A percentile compares a stretch with the other conserved stretches of the same genome.
These are phyloP conservation scores for Neocloeon triangulifer DNA, from an alignment of 1,140 invertebrate genomes.

Conservation along the genomic window DNA sequence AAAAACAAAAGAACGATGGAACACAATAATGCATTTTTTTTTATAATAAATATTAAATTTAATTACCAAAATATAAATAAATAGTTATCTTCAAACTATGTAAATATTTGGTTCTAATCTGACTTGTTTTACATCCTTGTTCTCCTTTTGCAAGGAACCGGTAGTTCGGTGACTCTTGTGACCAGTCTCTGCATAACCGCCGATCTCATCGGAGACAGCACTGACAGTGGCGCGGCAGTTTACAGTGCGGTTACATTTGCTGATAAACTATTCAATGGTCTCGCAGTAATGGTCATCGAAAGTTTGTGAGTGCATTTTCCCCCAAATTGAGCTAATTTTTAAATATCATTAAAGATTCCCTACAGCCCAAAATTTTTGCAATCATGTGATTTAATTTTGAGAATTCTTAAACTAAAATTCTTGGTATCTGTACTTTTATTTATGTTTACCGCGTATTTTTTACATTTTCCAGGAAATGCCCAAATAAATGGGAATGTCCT, in stretches of 20 bases:
- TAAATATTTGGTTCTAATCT: constrained; percentile 3
- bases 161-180: constrained; percentile 70
- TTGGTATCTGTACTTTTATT: no score
- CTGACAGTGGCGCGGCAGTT: constrained; percentile 70
- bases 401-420: no score
- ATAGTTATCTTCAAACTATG: background rate
- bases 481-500: background rate
- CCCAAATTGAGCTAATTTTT: no score
- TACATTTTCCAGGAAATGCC: constrained; percentile 1
- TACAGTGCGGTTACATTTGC: constrained; percentile 87
- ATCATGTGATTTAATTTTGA: no score
- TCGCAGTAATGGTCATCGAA: constrained; percentile 70
- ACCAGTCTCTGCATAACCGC: constrained; percentile 78
- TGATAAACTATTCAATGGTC: constrained; percentile 77
- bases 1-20: background rate
- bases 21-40: background rate
- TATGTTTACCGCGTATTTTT: no score
- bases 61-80: constrained; percentile 1
- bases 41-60: no score
- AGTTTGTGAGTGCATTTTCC: constrained; percentile 39
- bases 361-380: no score
- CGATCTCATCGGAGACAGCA: constrained; percentile 72
- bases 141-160: constrained; percentile 54
- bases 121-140: background rate
- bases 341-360: no score